Evolutionary conservation across 2,797 vertebrate species (phyloP), one percentile per base, ranked within the genome.

Genomic region (Falco biarmicus): DNA sequence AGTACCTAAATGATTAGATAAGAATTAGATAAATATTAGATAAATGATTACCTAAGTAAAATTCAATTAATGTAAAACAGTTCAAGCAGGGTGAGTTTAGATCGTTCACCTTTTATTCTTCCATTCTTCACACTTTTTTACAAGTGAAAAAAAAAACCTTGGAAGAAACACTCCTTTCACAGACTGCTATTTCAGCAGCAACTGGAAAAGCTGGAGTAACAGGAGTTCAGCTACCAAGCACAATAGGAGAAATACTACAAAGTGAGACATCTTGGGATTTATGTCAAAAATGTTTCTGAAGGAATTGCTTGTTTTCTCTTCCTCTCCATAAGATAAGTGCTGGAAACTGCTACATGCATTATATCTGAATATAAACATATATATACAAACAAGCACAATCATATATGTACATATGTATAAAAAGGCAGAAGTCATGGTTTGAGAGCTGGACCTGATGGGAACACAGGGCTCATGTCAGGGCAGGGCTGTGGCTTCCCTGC

Each of bases 381-480:
- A 20, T 8, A 64, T 37, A 57, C 5, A 45, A 11, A 57, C 3
- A 91, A 41, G 69, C 21, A 80, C 37, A 71, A 34, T 54, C 9
- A 26, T 9, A 53, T 21, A 32, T 28, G 60, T 11, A 56, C 5
- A 8, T 34, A 51, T 21, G 10, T 54, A 41, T 29, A 28, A 50
- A 74, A 76, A 53, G 39, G 25, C 20, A 79, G 63, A 59, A n/a
- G 1, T 70, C 28, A 10, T 45, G 50, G 25, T 50, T 89, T 56
- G 26, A 66, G 68, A 92, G 50, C 54, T 32, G 43, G 50, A 78
- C 22, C 12, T 0, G 0, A 19, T 8, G 13, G 45, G 41, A 86
- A n/a, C 26, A 71, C 20, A 16, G 0, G 0, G 32, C 13, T 89
- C 3, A 0, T 16, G 12, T 18, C 50, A 53, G 41, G 29, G 12